Evolutionary conservation across 2,888 invertebrate species (phyloP), one percentile per base, ranked within the genome.

Genomic region (Caenorhabditis doughertyi): DNA sequence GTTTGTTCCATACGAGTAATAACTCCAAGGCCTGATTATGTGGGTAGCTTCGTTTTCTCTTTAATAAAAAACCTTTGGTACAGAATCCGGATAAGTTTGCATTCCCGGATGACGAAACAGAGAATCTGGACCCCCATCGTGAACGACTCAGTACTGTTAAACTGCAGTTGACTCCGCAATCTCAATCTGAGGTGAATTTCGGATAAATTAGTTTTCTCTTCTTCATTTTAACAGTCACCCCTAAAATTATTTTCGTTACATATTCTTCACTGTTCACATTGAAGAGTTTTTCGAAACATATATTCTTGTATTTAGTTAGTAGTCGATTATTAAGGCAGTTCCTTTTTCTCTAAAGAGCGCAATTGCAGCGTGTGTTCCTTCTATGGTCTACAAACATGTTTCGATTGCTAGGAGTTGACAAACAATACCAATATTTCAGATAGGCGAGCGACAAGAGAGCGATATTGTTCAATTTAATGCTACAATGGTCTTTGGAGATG

Each of bases 1-100:
- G 62, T 67, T 35, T 81, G 81, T 39, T 77, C 81, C n/a, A 76
- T 81, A 25, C 51, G 72, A n/a, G 72, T 81, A 3, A 81, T 81
- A 3, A 81, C 81, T 32, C 81, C 81, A 0, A 23, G 81, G 9
- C 72, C 81, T 3, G 44, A 53, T 27, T 81, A 81, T 55, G 80
- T 80, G 13, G 60, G 67, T 44, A 18, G 13, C 47, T 21, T 47
- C 47, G 58, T 39, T 39, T 2, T 13, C 13, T 16, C 5, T 39
- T 39, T 39, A 13, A 5, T 55, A 3, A 44, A 21, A 35, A 51
- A 35, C 35, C 51, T 23, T 29, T 18, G n/a, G 29, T 56, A 16
- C 39, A 80, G 80, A 44, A 81, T 32, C 77, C 81, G 0, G 60
- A 77, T 11, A 21, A 72, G 9, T n/a, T 77, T 25, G 25, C 49